phyloP scores from a whole-genome alignment of 1,140 invertebrate species.

The Bathynomus jamesi region DNA sequence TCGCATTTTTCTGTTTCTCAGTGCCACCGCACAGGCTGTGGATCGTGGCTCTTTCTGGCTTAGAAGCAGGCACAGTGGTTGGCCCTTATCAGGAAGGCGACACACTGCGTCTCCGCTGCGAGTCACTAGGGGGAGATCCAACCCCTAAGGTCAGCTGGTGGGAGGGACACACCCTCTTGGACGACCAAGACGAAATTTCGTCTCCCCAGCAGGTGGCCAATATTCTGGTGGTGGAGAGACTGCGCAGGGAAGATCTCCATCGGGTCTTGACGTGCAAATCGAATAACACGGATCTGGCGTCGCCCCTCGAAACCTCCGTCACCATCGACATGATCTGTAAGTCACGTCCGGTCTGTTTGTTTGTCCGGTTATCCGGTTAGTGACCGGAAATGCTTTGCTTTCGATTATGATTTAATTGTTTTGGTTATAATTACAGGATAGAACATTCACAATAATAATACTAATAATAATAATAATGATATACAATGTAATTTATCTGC shows the following conservation, averaged over 20 bases:
- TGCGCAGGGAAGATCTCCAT: slow-evolving; percentile 26
- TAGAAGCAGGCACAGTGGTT: slow-evolving; percentile 64
- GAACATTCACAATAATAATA: too few relatives aligned
- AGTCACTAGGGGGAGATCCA: slow-evolving; percentile 68
- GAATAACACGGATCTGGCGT: slow-evolving; percentile 72
- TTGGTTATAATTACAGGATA: too few relatives aligned
- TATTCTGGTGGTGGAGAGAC: slow-evolving; percentile 13
- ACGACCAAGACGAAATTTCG: slow-evolving; percentile 1
- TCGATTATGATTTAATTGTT: too few relatives aligned
- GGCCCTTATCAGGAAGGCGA: slow-evolving; percentile 71
- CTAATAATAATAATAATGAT: too few relatives aligned
- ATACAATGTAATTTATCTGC: too few relatives aligned
- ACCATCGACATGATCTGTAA: slow-evolving; percentile 42
- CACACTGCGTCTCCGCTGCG: slow-evolving; percentile 55
- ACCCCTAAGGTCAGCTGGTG: slow-evolving; percentile 69
- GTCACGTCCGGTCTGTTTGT: slow-evolving; percentile 47
- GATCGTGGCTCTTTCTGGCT: slow-evolving; percentile 71
- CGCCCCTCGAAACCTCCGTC: slow-evolving; percentile 49
- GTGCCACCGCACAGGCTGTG: slow-evolving; percentile 74
- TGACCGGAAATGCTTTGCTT: too few relatives aligned
- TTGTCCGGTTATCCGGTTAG: too few relatives aligned
- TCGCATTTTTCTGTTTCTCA: slow-evolving; percentile 53
- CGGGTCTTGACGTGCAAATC: slow-evolving; percentile 31
- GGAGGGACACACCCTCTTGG: slow-evolving; percentile 39
- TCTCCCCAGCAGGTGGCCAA: slow-evolving; percentile 17